phyloP scores from a whole-genome alignment of 2,888 invertebrate species.

The Dasypolia templi region DNA sequence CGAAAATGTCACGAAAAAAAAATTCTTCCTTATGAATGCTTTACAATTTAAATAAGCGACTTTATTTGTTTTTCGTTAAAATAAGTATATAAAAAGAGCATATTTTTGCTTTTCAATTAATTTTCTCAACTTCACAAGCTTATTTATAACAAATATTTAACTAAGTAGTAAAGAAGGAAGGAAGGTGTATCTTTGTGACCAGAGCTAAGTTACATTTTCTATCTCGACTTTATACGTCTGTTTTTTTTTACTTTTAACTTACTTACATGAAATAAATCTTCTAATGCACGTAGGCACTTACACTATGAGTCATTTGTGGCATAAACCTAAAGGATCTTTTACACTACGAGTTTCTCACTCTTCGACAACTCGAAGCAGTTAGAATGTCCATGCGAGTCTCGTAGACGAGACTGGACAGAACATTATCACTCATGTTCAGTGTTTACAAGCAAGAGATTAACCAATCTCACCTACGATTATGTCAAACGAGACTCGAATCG shows the following conservation, averaged over 20 bases:
- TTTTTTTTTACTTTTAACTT: slow-evolving; percentile 46
- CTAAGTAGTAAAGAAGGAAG: too few species aligned
- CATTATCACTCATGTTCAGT: background rate
- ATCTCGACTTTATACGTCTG: slow-evolving; percentile 7
- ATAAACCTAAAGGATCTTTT: background rate
- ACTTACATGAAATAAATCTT: slow-evolving; percentile 9
- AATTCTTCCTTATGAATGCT: background rate
- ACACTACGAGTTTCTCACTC: background rate
- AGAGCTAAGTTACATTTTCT: background rate
- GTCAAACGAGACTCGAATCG: background rate
- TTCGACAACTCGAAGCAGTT: background rate
- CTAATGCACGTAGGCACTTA: slow-evolving; percentile 14
- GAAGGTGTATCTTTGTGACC: background rate
- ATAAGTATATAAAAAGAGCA: too few species aligned
- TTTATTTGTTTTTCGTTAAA: background rate
- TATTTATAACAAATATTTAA: too few species aligned
- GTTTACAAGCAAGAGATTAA: too few species aligned
- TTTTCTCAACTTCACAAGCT: background rate
- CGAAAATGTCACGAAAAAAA: too few species aligned
- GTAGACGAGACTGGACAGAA: background rate
- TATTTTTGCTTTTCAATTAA: background rate
- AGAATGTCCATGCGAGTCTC: background rate
- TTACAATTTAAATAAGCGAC: background rate
- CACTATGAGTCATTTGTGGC: slow-evolving; percentile 16
- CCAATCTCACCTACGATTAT: background rate